Conservation (phyloP, 30 jellyfish, hydroid and myxozoan species). For the Aurelia coerulea region DNA sequence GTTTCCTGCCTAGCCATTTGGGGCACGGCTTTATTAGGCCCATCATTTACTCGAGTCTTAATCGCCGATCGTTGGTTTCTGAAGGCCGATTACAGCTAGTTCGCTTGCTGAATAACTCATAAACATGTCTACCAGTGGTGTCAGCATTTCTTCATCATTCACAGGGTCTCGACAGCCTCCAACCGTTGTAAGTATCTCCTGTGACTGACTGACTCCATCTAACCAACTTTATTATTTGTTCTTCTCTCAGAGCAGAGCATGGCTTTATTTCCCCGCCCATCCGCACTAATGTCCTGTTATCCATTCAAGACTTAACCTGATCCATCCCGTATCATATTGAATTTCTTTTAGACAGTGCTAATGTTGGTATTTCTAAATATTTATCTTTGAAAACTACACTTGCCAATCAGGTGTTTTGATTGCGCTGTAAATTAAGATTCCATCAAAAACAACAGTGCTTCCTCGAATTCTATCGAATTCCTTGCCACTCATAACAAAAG, state of each 20-base stretch:
- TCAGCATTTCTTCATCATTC: constrained; percentile 53
- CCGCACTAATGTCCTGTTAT: constrained; percentile 6
- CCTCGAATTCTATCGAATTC: too few species aligned
- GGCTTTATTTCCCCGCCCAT: constrained; percentile 46
- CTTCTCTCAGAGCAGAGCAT: neutral
- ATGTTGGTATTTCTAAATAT: too few species aligned
- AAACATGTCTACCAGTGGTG: constrained; percentile 66
- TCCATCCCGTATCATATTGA: too few species aligned
- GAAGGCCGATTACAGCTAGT: neutral
- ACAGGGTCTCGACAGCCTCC: constrained; percentile 73
- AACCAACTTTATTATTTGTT: neutral
- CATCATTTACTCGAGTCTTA: neutral
- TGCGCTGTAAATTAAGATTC: too few species aligned
- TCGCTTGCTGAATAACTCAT: neutral
- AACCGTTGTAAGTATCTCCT: constrained; percentile 63
- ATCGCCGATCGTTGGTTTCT: too few species aligned
- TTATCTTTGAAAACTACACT: too few species aligned
- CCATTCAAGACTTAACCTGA: neutral
- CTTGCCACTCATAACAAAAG: too few species aligned
- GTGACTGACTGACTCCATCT: neutral
- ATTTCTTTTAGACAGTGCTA: too few species aligned
- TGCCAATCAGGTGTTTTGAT: too few species aligned
- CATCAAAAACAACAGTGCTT: too few species aligned
- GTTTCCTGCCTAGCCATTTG: constrained; percentile 27
- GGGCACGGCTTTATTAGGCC: constrained; percentile 48